Evolutionary conservation across 2,797 vertebrate genomes (phyloP).

Genomic region (Takifugu ocellatus): DNA sequence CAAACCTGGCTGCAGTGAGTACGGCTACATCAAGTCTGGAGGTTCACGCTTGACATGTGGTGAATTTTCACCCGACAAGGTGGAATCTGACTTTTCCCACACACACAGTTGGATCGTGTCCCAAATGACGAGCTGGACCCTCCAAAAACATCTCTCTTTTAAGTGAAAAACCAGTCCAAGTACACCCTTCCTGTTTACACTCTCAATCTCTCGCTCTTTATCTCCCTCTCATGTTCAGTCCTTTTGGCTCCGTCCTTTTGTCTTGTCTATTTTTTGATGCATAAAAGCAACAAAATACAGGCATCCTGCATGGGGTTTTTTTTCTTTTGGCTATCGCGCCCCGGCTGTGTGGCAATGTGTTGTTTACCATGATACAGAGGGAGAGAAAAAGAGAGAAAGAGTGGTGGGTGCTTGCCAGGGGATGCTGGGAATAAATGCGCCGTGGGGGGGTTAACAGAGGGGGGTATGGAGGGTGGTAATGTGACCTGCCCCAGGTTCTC

Average conservation of each 20-base stretch:
- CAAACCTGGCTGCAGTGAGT: slow-evolving; percentile 99
- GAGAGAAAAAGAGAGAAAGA: slow-evolving; percentile 39
- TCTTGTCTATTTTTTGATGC: slow-evolving; percentile 74
- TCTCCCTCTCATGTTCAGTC: slow-evolving; percentile 45
- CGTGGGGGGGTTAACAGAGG: slow-evolving; percentile 50
- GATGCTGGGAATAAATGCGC: slow-evolving; percentile 76
- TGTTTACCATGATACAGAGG: slow-evolving; percentile 77
- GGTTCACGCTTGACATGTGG: slow-evolving; percentile 19
- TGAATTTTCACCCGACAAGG: slow-evolving; percentile 41
- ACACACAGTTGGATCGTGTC: slow-evolving; percentile 51
- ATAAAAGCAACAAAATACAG: slow-evolving; percentile 71
- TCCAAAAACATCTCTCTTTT: slow-evolving; percentile 58
- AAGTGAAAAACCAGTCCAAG: slow-evolving; percentile 67
- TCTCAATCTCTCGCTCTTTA: slow-evolving; percentile 38
- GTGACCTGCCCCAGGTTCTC: slow-evolving; percentile 83
- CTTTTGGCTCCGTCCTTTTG: slow-evolving; percentile 63
- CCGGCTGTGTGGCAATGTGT: slow-evolving; percentile 85
- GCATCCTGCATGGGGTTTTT: slow-evolving; percentile 68
- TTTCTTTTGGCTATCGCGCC: slow-evolving; percentile 69
- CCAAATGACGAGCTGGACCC: slow-evolving; percentile 56
- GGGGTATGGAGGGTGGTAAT: slow-evolving; percentile 46
- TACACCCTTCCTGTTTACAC: slow-evolving; percentile 71
- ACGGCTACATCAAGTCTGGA: slow-evolving; percentile 14
- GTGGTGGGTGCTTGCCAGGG: slow-evolving; percentile 73
- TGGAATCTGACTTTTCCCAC: slow-evolving; percentile 52